phyloP scores from a whole-genome alignment of 2,113 vertebrate species.

The Pleuronectes platessa region DNA sequence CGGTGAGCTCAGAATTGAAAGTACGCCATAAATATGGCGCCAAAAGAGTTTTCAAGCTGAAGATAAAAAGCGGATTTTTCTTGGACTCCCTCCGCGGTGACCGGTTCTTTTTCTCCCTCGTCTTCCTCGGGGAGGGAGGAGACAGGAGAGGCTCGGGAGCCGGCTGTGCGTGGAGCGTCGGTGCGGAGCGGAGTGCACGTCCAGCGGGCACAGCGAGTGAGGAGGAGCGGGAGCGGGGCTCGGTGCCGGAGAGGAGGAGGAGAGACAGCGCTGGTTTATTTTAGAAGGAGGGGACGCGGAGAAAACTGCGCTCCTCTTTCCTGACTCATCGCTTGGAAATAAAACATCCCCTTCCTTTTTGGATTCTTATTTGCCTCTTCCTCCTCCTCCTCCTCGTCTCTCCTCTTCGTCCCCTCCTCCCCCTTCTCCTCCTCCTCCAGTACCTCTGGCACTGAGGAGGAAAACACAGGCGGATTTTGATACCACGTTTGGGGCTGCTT shows the following conservation, averaged over 20 bases:
- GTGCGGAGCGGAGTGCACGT: neutral
- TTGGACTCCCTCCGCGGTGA: neutral
- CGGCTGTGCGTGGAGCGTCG: conserved; percentile 60
- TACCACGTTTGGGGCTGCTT: conserved; percentile 54
- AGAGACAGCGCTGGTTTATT: conserved; percentile 67
- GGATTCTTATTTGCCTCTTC: neutral
- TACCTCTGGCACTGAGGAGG: conserved; percentile 49
- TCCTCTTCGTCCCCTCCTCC: neutral
- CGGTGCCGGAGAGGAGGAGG: neutral
- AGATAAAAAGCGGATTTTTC: conserved; percentile 81
- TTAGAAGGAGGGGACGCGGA: conserved; percentile 81
- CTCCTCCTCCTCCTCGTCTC: neutral
- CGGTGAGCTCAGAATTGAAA: conserved; percentile 92
- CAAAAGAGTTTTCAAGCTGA: conserved; percentile 92
- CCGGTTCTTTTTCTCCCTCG: neutral
- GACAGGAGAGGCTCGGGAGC: conserved; percentile 70
- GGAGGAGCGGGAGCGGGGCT: conserved; percentile 55
- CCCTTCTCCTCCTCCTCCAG: conserved; percentile 1
- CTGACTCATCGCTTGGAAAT: conserved; percentile 76
- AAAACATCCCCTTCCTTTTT: conserved; percentile 46
- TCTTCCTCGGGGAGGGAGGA: conserved; percentile 49
- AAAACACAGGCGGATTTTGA: conserved; percentile 65
- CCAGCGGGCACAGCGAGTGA: neutral
- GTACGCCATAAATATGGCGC: conserved; percentile 99
- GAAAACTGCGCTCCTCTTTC: conserved; percentile 72